A percentile compares a stretch with the other conserved stretches of the same genome.
These are phyloP conservation scores for Uropetala carovei DNA, from an alignment of 2,888 invertebrate genomes.

Conservation along the genomic window DNA sequence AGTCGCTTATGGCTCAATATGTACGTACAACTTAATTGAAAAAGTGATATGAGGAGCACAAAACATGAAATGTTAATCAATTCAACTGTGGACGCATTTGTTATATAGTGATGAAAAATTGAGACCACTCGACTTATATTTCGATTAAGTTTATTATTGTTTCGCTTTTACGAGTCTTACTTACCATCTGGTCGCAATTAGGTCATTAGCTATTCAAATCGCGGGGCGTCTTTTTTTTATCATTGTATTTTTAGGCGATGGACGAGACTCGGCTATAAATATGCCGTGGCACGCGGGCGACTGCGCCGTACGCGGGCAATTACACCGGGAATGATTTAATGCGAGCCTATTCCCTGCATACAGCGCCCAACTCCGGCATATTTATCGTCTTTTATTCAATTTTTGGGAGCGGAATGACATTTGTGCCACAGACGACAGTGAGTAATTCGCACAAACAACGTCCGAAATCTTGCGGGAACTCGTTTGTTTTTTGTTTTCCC, in stretches of 20 bases:
- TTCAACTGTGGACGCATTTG: too few relatives aligned
- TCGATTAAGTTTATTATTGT: background rate
- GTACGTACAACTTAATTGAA: too few relatives aligned
- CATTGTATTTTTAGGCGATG: background rate
- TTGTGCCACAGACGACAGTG: background rate
- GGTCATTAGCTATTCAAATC: slow-evolving; percentile 1
- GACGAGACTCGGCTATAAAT: background rate
- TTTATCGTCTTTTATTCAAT: slow-evolving; percentile 25
- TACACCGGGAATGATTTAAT: background rate
- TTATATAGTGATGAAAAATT: background rate
- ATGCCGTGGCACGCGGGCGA: background rate
- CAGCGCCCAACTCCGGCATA: background rate
- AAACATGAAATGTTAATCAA: too few relatives aligned
- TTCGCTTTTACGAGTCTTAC: background rate
- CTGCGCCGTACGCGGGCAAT: background rate
- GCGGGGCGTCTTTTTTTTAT: background rate
- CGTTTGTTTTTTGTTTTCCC: background rate
- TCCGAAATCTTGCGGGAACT: background rate
- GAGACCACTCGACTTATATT: background rate
- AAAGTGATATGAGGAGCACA: too few relatives aligned
- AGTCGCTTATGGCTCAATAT: too few relatives aligned
- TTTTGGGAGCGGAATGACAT: background rate
- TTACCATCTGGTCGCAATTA: background rate
- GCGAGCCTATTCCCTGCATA: background rate
- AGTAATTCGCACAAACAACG: background rate